A percentile compares a stretch with the other conserved stretches of the same genome.
Conservation (phyloP, 2,888 invertebrate genomes). For the Sisyra terminalis region DNA sequence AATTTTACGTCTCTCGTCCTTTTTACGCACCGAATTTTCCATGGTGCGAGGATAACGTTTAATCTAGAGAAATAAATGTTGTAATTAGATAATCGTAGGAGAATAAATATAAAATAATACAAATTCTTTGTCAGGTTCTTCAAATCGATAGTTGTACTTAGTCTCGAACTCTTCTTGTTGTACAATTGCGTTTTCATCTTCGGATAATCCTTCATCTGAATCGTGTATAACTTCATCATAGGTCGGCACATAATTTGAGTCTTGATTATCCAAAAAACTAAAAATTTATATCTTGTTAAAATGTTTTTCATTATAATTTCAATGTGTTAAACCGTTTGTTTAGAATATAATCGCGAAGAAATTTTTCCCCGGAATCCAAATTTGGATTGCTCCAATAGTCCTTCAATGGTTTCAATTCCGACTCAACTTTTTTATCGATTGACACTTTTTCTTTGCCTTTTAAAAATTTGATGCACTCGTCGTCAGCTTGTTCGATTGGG, state of each 20-base stretch:
- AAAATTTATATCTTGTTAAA: slow-evolving; percentile 9
- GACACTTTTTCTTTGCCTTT: slow-evolving; percentile 50
- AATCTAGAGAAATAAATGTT: slow-evolving; percentile 30
- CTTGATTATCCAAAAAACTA: slow-evolving; percentile 32
- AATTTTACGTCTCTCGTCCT: slow-evolving; percentile 59
- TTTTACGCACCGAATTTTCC: slow-evolving; percentile 61
- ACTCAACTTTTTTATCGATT: slow-evolving; percentile 37
- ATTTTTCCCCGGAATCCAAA: slow-evolving; percentile 70
- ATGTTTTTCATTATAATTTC: not conserved
- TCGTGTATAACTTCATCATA: slow-evolving; percentile 51
- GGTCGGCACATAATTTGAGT: slow-evolving; percentile 33
- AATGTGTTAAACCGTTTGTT: slow-evolving; percentile 47
- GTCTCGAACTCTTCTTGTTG: slow-evolving; percentile 83
- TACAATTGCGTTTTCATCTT: slow-evolving; percentile 64
- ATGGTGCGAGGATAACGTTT: slow-evolving; percentile 87
- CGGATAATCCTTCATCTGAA: slow-evolving; percentile 41
- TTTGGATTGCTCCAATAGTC: slow-evolving; percentile 74
- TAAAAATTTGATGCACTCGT: slow-evolving; percentile 62
- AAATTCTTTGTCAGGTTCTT: slow-evolving; percentile 89
- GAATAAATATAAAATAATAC: slow-evolving; percentile 33
- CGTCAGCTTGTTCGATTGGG: slow-evolving; percentile 32
- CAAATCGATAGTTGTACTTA: slow-evolving; percentile 91
- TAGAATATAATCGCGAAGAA: slow-evolving; percentile 81
- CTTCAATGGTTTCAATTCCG: slow-evolving; percentile 55
- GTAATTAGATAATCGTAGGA: slow-evolving; percentile 2